phyloP scores from a whole-genome alignment of 1,140 invertebrate genomes.

The Drosophila yakuba region DNA sequence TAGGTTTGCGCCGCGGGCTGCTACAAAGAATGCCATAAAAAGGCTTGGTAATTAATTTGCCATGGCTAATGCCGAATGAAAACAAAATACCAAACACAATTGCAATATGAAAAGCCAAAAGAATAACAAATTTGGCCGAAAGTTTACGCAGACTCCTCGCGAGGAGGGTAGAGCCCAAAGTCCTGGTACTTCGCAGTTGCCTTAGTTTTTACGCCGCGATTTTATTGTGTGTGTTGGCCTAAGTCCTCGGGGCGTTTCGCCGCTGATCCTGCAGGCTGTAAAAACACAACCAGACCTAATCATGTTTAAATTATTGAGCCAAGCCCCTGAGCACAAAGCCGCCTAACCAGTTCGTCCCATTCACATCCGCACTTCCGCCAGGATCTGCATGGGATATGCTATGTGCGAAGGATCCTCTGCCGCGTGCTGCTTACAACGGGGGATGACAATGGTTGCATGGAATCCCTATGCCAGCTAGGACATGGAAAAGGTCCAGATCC shows the following conservation, averaged over 20 bases:
- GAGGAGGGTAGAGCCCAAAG: slow-evolving; percentile 4
- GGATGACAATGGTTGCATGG: slow-evolving; percentile 23
- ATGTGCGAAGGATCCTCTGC: slow-evolving; percentile 26
- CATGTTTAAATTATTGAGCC: slow-evolving; percentile 84
- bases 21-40: slow-evolving; percentile 42
- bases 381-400: slow-evolving; percentile 1
- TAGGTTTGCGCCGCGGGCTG: slow-evolving; percentile 7
- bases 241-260: slow-evolving; percentile 66
- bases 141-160: slow-evolving; percentile 7
- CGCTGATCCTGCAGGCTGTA: slow-evolving; percentile 71
- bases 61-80: slow-evolving; percentile 68
- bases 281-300: slow-evolving; percentile 84
- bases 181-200: slow-evolving; percentile 31
- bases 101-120: slow-evolving; percentile 77
- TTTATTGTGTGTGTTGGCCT: slow-evolving; percentile 56
- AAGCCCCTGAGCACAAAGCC: slow-evolving; percentile 57
- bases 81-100: slow-evolving; percentile 66
- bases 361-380: slow-evolving; percentile 23
- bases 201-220: slow-evolving; percentile 52
- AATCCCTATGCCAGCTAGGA: slow-evolving; percentile 2
- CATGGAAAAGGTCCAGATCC: not conserved
- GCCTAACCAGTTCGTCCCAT: slow-evolving; percentile 70
- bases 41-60: slow-evolving; percentile 76
- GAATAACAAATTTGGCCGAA: slow-evolving; percentile 62
- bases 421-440: slow-evolving; percentile 60